Conservation (phyloP, 2,888 invertebrate genomes). For the Tubulanus polymorphus region DNA sequence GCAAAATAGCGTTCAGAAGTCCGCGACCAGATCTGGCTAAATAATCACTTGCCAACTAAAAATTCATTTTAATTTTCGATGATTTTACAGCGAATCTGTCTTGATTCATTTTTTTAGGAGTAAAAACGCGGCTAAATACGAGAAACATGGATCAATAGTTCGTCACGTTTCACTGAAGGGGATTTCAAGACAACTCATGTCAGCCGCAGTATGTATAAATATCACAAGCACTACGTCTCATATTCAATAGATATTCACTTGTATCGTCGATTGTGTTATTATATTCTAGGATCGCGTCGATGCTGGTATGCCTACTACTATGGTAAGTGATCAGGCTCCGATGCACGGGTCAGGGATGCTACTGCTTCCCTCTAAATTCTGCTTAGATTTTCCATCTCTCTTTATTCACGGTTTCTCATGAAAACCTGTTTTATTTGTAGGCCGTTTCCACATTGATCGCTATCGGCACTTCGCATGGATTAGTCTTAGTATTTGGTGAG, state of each 20-base stretch:
- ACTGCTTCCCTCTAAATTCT: too few species aligned
- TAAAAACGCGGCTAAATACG: conserved; percentile 27
- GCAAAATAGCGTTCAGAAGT: too few species aligned
- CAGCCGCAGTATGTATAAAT: conserved; percentile 70
- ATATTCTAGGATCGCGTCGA: conserved; percentile 68
- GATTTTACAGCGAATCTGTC: background rate
- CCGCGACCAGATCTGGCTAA: too few species aligned
- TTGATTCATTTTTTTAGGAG: conserved; percentile 22
- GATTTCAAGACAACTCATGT: conserved; percentile 80
- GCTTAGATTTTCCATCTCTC: too few species aligned
- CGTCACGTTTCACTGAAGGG: conserved; percentile 79
- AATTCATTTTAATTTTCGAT: too few species aligned
- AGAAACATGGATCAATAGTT: conserved; percentile 59
- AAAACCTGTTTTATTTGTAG: conserved; percentile 25
- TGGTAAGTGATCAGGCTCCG: conserved; percentile 48
- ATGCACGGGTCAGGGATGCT: too few species aligned
- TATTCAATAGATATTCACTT: too few species aligned
- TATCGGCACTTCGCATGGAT: conserved; percentile 92
- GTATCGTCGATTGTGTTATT: background rate
- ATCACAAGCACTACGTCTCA: background rate
- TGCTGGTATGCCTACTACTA: conserved; percentile 81
- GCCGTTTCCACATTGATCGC: conserved; percentile 74
- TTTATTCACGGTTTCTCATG: background rate
- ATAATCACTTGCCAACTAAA: too few species aligned
- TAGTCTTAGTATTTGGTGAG: conserved; percentile 79